Evolutionary conservation across 2,113 vertebrate species (phyloP).

Genomic region (Speoplatyrhinus poulsoni): DNA sequence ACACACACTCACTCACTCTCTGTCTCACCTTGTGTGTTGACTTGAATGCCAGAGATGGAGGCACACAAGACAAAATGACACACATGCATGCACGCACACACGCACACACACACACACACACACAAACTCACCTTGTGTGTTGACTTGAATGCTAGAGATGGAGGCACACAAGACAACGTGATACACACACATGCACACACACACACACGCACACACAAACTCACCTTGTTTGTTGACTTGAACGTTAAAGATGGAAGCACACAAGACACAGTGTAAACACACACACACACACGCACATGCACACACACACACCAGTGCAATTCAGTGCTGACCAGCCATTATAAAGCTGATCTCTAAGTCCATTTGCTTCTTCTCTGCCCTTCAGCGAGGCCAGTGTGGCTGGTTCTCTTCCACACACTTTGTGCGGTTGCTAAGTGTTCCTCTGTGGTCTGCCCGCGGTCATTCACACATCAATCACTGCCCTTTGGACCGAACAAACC

Average conservation of each 20-base stretch:
- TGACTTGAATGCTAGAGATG: too few species aligned
- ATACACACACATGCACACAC: too few species aligned
- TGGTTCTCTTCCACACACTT: not conserved
- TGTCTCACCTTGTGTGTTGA: not conserved
- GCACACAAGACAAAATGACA: not conserved
- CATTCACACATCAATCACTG: constrained; percentile 40
- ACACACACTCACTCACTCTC: not conserved
- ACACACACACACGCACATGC: not conserved
- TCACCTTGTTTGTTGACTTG: too few species aligned
- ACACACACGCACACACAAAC: not conserved
- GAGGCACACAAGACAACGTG: not conserved
- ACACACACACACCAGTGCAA: constrained; percentile 29
- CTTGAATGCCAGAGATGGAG: too few species aligned
- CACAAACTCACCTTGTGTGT: not conserved
- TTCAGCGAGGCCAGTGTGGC: constrained; percentile 21
- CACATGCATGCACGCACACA: constrained; percentile 12
- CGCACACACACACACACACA: constrained; percentile 9
- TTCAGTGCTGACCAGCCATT: constrained; percentile 57
- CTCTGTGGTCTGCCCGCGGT: constrained; percentile 50
- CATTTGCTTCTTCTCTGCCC: constrained; percentile 41
- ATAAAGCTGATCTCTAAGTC: constrained; percentile 54
- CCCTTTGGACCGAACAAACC: not conserved
- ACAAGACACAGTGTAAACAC: not conserved
- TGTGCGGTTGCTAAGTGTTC: constrained; percentile 64
- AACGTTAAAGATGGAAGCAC: too few species aligned